A percentile compares a stretch with the other conserved stretches of the same genome.
These are phyloP conservation scores for Conger conger DNA, from an alignment of 2,113 vertebrate genomes.

Conservation along the genomic window DNA sequence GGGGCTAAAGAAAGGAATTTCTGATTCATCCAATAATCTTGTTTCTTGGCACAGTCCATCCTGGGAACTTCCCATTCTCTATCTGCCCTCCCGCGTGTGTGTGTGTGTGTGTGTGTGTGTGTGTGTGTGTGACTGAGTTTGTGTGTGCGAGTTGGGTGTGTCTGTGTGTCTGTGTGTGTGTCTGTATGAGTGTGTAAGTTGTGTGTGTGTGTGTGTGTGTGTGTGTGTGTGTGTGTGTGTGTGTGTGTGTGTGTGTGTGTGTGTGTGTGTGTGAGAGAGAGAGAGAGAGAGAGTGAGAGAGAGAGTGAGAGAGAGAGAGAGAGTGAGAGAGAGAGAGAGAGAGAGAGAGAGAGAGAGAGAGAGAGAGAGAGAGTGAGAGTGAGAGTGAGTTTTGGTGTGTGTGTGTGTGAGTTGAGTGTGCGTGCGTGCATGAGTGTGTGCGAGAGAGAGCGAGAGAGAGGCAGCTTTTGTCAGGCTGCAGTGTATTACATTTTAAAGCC, in stretches of 20 bases:
- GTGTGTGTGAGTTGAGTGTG: neutral
- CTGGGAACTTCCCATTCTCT: constrained; percentile 30
- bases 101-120: neutral
- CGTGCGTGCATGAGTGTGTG: neutral
- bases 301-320: no score
- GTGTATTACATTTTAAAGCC: neutral
- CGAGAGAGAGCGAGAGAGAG: no score
- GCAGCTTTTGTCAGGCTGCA: neutral
- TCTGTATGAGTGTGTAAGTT: neutral
- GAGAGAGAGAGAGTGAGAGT: no score
- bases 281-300: no score
- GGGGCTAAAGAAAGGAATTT: constrained; percentile 7
- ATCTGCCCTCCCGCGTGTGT: constrained; percentile 38
- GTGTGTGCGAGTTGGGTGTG: neutral
- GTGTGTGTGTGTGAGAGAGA: no score
- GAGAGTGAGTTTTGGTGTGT: neutral
- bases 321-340: no score
- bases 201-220: no score
- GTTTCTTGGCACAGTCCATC: constrained; percentile 42
- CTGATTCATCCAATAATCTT: constrained; percentile 48
- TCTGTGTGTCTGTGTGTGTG: neutral
- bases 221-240: neutral
- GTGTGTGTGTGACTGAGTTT: neutral
- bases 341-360: no score
- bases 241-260: neutral